phyloP scores from a whole-genome alignment of 2,888 invertebrate genomes.

The Campoplex capitator region DNA sequence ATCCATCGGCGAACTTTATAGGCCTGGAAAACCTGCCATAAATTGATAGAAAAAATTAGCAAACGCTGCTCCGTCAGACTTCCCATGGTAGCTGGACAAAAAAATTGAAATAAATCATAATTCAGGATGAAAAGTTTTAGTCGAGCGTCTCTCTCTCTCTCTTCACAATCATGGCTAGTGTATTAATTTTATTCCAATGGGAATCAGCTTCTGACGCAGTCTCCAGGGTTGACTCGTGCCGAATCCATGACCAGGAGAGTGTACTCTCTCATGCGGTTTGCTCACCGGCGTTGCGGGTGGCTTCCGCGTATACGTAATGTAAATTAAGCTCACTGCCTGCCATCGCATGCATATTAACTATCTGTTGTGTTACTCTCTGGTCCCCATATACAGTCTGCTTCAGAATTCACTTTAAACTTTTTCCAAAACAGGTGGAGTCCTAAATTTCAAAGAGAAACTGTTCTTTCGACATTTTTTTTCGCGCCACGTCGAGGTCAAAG shows the following conservation, averaged over 20 bases:
- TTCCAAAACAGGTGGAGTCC: too few species aligned
- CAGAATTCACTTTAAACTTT: slow-evolving; percentile 17
- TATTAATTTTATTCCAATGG: slow-evolving; percentile 27
- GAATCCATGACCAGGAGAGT: slow-evolving; percentile 13
- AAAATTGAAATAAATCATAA: not conserved
- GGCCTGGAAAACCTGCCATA: not conserved
- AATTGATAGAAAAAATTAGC: not conserved
- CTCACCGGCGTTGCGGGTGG: slow-evolving; percentile 60
- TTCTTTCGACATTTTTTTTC: not conserved
- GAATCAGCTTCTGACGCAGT: slow-evolving; percentile 41
- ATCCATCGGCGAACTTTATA: slow-evolving; percentile 1
- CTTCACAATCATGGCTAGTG: not conserved
- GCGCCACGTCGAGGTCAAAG: not conserved
- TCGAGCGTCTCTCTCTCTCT: not conserved
- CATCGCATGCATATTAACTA: slow-evolving; percentile 80
- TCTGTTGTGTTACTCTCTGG: slow-evolving; percentile 72
- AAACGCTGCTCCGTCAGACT: not conserved
- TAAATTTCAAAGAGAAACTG: not conserved
- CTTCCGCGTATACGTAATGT: slow-evolving; percentile 77
- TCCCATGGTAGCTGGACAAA: not conserved
- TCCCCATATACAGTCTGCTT: slow-evolving; percentile 60
- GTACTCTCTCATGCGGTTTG: slow-evolving; percentile 45
- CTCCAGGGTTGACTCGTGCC: slow-evolving; percentile 37
- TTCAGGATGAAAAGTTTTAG: not conserved
- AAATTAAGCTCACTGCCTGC: slow-evolving; percentile 76